Evolutionary conservation across 2,797 vertebrate species (phyloP).

Genomic region (Xerus rutilus): DNA sequence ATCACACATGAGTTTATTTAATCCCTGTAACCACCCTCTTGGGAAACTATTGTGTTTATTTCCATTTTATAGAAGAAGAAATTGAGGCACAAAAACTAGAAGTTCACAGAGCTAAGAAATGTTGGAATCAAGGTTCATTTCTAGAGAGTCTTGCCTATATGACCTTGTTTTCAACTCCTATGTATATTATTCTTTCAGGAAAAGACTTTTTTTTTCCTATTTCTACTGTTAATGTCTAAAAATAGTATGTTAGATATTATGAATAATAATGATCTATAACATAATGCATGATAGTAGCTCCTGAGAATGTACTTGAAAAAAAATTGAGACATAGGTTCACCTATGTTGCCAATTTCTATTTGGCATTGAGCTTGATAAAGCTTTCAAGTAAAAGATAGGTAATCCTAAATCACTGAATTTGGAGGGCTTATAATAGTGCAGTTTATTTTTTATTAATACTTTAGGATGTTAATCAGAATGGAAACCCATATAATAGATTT

Average conservation of each 20-base stretch:
- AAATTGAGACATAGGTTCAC: neutral
- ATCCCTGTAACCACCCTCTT: neutral
- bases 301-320: neutral
- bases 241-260: neutral
- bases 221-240: constrained; percentile 15
- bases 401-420: constrained; percentile 44
- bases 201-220: neutral
- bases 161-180: constrained; percentile 41
- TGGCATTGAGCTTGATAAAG: constrained; percentile 22
- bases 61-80: constrained; percentile 43
- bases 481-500: constrained; percentile 40
- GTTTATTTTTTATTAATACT: constrained; percentile 56
- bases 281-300: constrained; percentile 26
- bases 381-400: constrained; percentile 5
- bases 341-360: constrained; percentile 26
- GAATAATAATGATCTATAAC: constrained; percentile 57
- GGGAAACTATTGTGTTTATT: constrained; percentile 17
- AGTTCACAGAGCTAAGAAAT: constrained; percentile 20
- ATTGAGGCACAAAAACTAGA: constrained; percentile 51
- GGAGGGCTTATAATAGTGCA: neutral
- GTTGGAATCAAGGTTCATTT: neutral
- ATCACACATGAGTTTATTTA: constrained; percentile 40
- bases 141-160: neutral
- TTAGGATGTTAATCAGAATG: constrained; percentile 50
- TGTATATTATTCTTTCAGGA: neutral